Evolutionary conservation across 2,113 vertebrate genomes (phyloP).

Genomic region (Gallinago undulata): DNA sequence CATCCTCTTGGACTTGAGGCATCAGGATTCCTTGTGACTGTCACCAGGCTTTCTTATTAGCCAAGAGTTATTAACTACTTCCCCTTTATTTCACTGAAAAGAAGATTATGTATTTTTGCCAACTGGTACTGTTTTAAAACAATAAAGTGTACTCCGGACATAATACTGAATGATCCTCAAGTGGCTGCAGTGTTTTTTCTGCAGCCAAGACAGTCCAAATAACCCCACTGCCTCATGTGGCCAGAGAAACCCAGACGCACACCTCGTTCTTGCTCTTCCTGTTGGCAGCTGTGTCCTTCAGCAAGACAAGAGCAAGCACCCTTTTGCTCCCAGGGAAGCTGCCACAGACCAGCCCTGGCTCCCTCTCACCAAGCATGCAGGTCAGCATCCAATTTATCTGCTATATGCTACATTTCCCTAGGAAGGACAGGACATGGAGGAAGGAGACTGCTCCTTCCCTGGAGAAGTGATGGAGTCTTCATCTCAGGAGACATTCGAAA

Average conservation of each 20-base stretch:
- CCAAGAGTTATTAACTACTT: not conserved
- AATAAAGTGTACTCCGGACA: not conserved
- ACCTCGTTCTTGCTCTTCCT: not conserved
- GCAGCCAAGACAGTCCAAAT: not conserved
- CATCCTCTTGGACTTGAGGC: not conserved
- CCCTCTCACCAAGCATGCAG: rapidly evolving
- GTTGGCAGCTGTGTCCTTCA: not conserved
- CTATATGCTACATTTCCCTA: not conserved
- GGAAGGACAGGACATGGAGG: rapidly evolving
- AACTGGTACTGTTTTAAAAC: not conserved
- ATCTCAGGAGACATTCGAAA: too few relatives aligned
- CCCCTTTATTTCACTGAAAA: not conserved
- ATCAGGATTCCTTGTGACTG: rapidly evolving
- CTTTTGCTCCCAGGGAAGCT: not conserved
- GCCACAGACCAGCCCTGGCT: not conserved
- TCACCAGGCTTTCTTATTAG: not conserved
- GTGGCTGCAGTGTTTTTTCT: not conserved
- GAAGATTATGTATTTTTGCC: not conserved
- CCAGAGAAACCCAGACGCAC: rapidly evolving
- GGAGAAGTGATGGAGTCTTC: too few relatives aligned
- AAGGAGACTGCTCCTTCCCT: not conserved
- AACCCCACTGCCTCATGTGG: rapidly evolving
- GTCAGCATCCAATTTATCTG: not conserved
- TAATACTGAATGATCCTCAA: rapidly evolving
- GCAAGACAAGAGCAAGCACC: not conserved